Conservation (phyloP, 2,113 vertebrate genomes). For the Todiramphus chloris region DNA sequence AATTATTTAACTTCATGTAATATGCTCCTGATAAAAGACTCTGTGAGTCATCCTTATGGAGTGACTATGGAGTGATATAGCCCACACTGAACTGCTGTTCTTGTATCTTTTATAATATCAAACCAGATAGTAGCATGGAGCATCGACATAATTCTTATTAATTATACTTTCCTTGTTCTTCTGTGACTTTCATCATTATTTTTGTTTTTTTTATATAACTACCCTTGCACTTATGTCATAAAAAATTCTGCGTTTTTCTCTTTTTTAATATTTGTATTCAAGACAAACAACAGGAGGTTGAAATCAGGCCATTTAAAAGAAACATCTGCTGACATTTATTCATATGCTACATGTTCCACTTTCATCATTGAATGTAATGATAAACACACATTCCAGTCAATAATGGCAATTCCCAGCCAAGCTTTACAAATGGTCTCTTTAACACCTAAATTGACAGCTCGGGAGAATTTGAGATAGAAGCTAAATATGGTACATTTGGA, state of each 20-base stretch:
- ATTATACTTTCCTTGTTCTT: slow-evolving; percentile 74
- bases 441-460: slow-evolving; percentile 87
- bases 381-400: slow-evolving; percentile 88
- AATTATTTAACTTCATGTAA: slow-evolving; percentile 2
- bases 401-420: slow-evolving; percentile 86
- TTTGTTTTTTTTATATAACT: slow-evolving; percentile 77
- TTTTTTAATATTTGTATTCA: slow-evolving; percentile 88
- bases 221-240: slow-evolving; percentile 85
- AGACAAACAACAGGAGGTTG: slow-evolving; percentile 88
- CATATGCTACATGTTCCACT: slow-evolving; percentile 86
- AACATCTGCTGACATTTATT: slow-evolving; percentile 88
- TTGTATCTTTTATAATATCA: slow-evolving; percentile 54
- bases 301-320: slow-evolving; percentile 87
- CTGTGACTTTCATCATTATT: slow-evolving; percentile 77
- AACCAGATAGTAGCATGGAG: slow-evolving; percentile 46
- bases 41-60: neutral
- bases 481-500: slow-evolving; percentile 88
- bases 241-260: slow-evolving; percentile 80
- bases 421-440: slow-evolving; percentile 88
- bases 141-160: slow-evolving; percentile 70
- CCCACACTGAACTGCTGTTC: slow-evolving; percentile 33
- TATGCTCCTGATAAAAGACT: neutral
- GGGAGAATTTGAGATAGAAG: slow-evolving; percentile 85
- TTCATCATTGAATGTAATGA: slow-evolving; percentile 86
- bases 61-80: neutral